These are phyloP conservation scores for Malurus cyaneus DNA, from an alignment of 2,113 vertebrate genomes.

Conservation along the genomic window DNA sequence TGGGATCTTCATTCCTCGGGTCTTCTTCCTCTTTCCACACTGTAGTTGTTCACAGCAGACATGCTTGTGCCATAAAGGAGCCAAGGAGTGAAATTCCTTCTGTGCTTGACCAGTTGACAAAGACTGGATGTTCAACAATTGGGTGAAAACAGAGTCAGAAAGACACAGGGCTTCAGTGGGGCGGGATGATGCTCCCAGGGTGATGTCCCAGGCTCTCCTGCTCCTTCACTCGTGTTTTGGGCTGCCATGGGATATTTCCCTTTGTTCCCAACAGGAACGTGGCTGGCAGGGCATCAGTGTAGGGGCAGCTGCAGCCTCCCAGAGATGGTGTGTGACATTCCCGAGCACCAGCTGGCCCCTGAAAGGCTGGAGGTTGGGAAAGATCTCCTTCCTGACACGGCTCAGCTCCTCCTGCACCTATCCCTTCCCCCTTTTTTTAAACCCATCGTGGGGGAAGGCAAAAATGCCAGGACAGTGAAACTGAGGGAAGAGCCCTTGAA, in stretches of 20 bases:
- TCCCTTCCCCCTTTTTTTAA: neutral
- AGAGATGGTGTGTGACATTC: neutral
- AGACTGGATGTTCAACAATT: neutral
- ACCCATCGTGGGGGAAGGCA: neutral
- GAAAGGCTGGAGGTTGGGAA: neutral
- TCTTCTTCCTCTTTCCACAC: neutral
- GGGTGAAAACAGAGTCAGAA: neutral
- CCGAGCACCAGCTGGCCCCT: neutral
- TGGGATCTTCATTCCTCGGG: neutral
- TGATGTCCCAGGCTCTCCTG: neutral
- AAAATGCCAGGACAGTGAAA: neutral
- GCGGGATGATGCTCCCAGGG: neutral
- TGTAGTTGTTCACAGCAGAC: neutral
- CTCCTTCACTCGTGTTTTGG: neutral
- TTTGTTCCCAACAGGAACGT: neutral
- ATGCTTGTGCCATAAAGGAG: neutral
- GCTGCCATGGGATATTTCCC: neutral
- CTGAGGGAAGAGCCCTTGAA: neutral
- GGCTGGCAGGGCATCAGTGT: neutral
- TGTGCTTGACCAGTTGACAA: neutral
- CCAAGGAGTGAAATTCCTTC: neutral
- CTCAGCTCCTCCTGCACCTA: neutral
- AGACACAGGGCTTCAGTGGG: neutral
- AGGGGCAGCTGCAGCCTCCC: neutral
- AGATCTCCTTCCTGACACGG: neutral